These are phyloP conservation scores for Vidua chalybeata DNA, from an alignment of 2,113 vertebrate genomes.

Conservation along the genomic window DNA sequence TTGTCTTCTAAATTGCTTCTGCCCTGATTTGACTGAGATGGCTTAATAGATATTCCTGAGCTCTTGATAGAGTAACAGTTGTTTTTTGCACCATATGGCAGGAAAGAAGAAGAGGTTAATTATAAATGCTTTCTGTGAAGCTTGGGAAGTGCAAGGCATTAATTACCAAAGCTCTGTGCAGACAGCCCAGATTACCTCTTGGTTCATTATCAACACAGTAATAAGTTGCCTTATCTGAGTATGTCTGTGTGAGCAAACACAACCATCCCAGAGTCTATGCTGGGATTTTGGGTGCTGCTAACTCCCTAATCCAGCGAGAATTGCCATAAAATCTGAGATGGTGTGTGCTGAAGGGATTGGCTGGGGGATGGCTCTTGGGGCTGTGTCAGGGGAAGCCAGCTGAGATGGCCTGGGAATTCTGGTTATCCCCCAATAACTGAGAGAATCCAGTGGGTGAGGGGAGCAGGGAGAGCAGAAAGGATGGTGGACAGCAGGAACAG, in stretches of 20 bases:
- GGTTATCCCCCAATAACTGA: neutral
- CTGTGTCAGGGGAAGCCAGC: neutral
- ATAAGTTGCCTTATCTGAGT: neutral
- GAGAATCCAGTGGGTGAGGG: neutral
- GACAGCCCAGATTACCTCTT: neutral
- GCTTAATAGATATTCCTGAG: neutral
- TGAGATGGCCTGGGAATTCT: neutral
- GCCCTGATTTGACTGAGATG: neutral
- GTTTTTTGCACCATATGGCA: neutral
- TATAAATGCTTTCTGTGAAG: neutral
- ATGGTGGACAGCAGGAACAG: neutral
- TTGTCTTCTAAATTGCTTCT: conserved; percentile 9
- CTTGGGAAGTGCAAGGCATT: neutral
- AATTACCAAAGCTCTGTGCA: neutral
- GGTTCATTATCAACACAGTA: neutral
- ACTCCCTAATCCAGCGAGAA: neutral
- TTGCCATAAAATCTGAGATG: neutral
- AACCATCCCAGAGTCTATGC: neutral
- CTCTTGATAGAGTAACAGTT: neutral
- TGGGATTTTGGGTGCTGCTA: neutral
- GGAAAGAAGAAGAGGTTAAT: neutral
- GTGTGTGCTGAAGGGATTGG: neutral
- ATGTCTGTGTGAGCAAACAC: neutral
- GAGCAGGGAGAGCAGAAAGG: neutral
- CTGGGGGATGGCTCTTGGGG: neutral